A percentile compares a stretch with the other conserved stretches of the same genome.
Conservation (phyloP, 2,797 vertebrate species). For the Glyptemys insculpta region DNA sequence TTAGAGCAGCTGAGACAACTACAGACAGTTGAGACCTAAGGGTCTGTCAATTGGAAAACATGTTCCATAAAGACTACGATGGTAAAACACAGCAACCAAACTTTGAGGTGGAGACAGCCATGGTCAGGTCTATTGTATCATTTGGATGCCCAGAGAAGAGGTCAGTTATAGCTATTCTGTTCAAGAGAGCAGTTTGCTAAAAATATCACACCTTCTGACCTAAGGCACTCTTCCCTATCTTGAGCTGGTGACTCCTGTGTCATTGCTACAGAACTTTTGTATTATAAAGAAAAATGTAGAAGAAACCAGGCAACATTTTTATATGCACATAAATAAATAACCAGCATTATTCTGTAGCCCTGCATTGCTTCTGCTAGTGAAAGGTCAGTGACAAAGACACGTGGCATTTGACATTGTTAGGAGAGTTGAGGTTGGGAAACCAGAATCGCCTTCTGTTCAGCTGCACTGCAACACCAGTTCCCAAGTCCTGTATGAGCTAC, state of each 20-base stretch:
- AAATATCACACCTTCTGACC: background rate
- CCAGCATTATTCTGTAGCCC: background rate
- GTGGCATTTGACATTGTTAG: accelerated
- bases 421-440: background rate
- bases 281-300: slow-evolving; percentile 27
- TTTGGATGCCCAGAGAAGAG: background rate
- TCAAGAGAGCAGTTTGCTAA: background rate
- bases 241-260: background rate
- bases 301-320: slow-evolving; percentile 12
- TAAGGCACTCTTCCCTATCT: background rate
- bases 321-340: background rate
- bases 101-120: background rate
- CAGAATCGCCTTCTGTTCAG: background rate
- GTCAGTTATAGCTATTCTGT: background rate
- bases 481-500: background rate
- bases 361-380: background rate
- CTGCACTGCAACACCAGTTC: accelerated
- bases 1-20: slow-evolving; percentile 58
- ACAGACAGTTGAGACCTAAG: slow-evolving; percentile 58
- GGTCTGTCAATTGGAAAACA: background rate
- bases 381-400: background rate
- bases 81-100: slow-evolving; percentile 20
- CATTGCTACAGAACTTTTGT: background rate
- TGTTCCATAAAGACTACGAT: background rate
- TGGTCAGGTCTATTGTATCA: background rate